phyloP scores from a whole-genome alignment of 2,888 invertebrate genomes.

The Xestia xanthographa region DNA sequence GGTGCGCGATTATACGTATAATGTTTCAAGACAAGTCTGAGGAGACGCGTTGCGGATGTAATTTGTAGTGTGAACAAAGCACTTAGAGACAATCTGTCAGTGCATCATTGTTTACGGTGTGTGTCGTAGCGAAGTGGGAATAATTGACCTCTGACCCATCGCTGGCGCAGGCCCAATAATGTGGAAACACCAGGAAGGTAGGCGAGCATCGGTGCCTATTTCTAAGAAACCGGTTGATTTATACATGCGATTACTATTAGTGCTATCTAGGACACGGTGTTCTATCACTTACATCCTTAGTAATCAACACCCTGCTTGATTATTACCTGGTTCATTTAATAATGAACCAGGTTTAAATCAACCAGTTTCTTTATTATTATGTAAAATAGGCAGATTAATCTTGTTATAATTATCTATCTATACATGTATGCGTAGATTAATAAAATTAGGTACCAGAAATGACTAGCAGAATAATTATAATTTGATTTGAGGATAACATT shows the following conservation, averaged over 20 bases:
- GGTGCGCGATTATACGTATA: slow-evolving; percentile 47
- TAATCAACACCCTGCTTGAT: slow-evolving; percentile 38
- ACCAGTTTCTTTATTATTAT: slow-evolving; percentile 2
- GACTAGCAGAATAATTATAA: background rate
- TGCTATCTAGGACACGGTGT: slow-evolving; percentile 56
- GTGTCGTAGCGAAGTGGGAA: slow-evolving; percentile 71
- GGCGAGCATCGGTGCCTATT: slow-evolving; percentile 66
- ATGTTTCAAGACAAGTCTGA: slow-evolving; percentile 51
- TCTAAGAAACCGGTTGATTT: slow-evolving; percentile 72
- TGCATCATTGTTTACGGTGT: slow-evolving; percentile 65
- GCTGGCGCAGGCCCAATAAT: slow-evolving; percentile 68
- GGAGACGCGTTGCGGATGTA: slow-evolving; percentile 35
- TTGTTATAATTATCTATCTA: no score
- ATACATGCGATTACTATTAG: slow-evolving; percentile 62
- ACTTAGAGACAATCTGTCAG: slow-evolving; percentile 57
- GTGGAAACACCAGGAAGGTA: slow-evolving; percentile 78
- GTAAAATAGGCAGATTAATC: slow-evolving; percentile 2
- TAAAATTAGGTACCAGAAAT: background rate
- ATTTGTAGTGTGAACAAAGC: slow-evolving; percentile 56
- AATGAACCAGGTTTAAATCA: no score
- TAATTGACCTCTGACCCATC: slow-evolving; percentile 75
- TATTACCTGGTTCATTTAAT: slow-evolving; percentile 20
- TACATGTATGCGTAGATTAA: background rate
- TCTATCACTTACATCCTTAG: slow-evolving; percentile 38
- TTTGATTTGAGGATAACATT: slow-evolving; percentile 1